A percentile compares a stretch with the other conserved stretches of the same genome.
Evolutionary conservation across 2,797 vertebrate species (phyloP).

Genomic region (Oreonectes daqikongensis): DNA sequence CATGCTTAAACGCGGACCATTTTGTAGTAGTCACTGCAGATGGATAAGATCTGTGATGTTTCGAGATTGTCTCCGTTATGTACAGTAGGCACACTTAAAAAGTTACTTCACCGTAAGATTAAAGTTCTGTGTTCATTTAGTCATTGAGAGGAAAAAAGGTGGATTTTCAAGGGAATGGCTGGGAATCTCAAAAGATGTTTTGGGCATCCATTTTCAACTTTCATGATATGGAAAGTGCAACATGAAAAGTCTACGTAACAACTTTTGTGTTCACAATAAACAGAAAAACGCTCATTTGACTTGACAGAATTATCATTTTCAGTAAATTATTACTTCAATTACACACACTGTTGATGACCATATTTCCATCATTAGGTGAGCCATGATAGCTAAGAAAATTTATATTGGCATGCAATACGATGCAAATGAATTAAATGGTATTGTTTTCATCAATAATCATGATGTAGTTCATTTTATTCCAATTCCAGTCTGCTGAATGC

Average conservation of each 20-base stretch:
- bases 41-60: conserved; percentile 1
- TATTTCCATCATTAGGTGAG: neutral
- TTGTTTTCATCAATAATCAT: neutral
- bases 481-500: conserved; percentile 1
- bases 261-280: neutral
- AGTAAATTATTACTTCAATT: neutral
- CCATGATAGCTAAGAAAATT: neutral
- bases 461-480: neutral
- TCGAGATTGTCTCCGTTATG: neutral
- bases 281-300: neutral
- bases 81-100: neutral
- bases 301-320: neutral
- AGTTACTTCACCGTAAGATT: neutral
- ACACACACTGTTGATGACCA: neutral
- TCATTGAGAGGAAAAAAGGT: neutral
- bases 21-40: neutral
- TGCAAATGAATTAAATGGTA: neutral
- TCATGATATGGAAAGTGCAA: too few relatives aligned
- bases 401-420: neutral
- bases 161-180: too few relatives aligned
- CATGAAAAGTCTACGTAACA: neutral
- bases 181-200: neutral
- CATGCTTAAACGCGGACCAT: conserved; percentile 1
- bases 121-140: neutral
- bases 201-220: too few relatives aligned